Conservation (phyloP, 1,140 invertebrate species). For the Monochamus saltuarius region DNA sequence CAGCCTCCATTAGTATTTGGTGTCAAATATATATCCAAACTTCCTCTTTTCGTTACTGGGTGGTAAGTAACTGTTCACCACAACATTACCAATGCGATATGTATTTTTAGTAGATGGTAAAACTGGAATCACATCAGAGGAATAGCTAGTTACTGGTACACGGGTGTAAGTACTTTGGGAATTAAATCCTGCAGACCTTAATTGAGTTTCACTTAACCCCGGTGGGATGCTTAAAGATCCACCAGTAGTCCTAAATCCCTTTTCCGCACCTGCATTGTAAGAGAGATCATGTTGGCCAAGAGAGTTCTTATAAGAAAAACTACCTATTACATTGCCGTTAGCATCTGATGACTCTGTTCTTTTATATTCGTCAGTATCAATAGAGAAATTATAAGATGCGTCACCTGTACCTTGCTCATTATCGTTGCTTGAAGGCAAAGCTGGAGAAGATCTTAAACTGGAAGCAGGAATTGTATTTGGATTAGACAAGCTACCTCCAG, state of each 20-base stretch:
- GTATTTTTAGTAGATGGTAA: not conserved
- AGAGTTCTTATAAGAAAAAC: slow-evolving; percentile 35
- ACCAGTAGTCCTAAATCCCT: too few species aligned
- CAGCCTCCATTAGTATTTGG: not conserved
- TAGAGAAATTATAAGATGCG: slow-evolving; percentile 38
- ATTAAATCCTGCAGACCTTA: too few species aligned
- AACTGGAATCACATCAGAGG: not conserved
- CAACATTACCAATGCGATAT: not conserved
- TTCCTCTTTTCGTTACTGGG: slow-evolving; percentile 21
- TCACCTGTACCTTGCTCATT: slow-evolving; percentile 10
- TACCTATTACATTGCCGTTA: slow-evolving; percentile 39
- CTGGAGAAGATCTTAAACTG: too few species aligned
- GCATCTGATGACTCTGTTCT: slow-evolving; percentile 37
- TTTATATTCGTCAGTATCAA: slow-evolving; percentile 31
- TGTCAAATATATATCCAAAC: slow-evolving; percentile 24
- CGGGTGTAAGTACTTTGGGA: too few species aligned
- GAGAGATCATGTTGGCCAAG: slow-evolving; percentile 21
- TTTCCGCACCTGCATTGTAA: too few species aligned
- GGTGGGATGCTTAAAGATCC: too few species aligned
- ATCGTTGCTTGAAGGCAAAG: too few species aligned
- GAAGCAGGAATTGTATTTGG: too few species aligned
- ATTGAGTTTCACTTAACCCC: too few species aligned
- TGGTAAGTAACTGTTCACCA: slow-evolving; percentile 16
- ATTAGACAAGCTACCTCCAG: slow-evolving; percentile 21
- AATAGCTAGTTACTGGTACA: not conserved